Evolutionary conservation across 2,113 vertebrate species (phyloP).

Genomic region (Cyanoramphus novaezelandiae): DNA sequence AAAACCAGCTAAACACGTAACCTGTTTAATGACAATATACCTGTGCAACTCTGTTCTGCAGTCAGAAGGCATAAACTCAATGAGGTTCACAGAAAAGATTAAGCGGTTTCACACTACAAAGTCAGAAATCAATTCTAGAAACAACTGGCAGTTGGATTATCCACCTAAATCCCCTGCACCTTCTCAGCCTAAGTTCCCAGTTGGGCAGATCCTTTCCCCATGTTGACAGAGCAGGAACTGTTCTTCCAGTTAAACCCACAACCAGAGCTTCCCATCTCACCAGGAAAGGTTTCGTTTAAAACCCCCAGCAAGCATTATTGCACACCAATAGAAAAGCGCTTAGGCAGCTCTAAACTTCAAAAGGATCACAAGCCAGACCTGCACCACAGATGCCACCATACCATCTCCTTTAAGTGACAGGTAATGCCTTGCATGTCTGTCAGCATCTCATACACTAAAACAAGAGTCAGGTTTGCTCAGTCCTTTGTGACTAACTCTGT

Average conservation of each 20-base stretch:
- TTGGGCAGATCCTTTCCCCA: background rate
- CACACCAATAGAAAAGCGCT: background rate
- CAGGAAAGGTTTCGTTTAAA: background rate
- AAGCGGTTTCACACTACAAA: background rate
- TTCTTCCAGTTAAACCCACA: background rate
- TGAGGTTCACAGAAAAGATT: background rate
- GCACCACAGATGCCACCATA: fast-evolving
- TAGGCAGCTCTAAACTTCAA: background rate
- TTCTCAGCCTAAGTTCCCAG: background rate
- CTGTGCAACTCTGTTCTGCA: background rate
- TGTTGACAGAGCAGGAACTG: background rate
- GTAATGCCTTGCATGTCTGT: fast-evolving
- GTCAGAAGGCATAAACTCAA: background rate
- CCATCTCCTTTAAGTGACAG: fast-evolving
- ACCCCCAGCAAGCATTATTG: background rate
- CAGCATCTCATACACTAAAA: background rate
- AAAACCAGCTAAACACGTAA: background rate
- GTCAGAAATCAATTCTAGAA: background rate
- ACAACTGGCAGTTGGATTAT: background rate
- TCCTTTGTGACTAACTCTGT: background rate
- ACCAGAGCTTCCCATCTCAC: background rate
- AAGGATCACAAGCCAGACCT: background rate
- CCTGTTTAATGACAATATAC: background rate
- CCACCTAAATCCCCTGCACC: background rate
- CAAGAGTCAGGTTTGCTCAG: background rate